These are phyloP conservation scores for Manduca sexta DNA, from an alignment of 1,140 invertebrate species.

Conservation along the genomic window DNA sequence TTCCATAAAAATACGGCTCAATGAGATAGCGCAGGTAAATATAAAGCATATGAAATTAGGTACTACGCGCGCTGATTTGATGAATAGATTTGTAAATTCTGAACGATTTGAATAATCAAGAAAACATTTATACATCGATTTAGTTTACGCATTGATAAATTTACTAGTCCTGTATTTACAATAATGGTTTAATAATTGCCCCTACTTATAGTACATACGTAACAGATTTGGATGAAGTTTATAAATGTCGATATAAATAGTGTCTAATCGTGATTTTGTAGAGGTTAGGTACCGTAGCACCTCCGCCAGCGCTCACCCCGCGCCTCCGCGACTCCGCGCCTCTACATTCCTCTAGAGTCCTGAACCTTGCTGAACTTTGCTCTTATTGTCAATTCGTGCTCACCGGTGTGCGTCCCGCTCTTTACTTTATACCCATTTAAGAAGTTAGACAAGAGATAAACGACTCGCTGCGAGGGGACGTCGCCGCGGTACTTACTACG, in stretches of 20 bases:
- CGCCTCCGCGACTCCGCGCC: conserved; percentile 46
- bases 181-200: neutral
- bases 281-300: conserved; percentile 41
- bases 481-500: conserved; percentile 17
- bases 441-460: conserved; percentile 38
- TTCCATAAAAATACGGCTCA: too few relatives aligned
- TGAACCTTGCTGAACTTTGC: conserved; percentile 67
- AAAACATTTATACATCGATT: too few relatives aligned
- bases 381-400: conserved; percentile 70
- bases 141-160: too few relatives aligned
- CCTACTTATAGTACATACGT: neutral
- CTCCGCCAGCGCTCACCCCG: conserved; percentile 31
- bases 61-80: too few relatives aligned
- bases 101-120: too few relatives aligned
- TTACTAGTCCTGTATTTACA: too few relatives aligned
- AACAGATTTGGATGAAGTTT: conserved; percentile 16
- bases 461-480: conserved; percentile 35
- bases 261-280: conserved; percentile 57
- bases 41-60: too few relatives aligned
- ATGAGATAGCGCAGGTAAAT: too few relatives aligned
- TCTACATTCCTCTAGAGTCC: conserved; percentile 58
- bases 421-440: conserved; percentile 49
- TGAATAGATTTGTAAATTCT: too few relatives aligned
- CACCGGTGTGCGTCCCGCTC: conserved; percentile 54
- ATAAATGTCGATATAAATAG: conserved; percentile 55